A percentile compares a stretch with the other conserved stretches of the same genome.
Evolutionary conservation across 2,113 vertebrate genomes (phyloP).

Genomic region (Agelaius tricolor): DNA sequence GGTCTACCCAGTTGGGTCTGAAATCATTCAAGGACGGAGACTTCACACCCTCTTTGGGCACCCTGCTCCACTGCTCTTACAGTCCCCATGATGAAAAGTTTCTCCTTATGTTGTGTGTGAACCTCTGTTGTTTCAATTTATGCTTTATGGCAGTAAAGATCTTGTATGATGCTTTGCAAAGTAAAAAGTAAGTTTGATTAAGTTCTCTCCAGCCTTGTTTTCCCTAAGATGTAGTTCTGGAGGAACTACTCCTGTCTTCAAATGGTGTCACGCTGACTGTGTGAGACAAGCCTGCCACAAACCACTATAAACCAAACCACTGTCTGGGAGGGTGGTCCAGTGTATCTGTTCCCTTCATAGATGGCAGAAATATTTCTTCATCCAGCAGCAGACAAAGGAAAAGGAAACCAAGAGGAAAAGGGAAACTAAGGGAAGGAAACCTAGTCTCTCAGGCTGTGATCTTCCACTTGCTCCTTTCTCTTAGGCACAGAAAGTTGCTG

Average conservation of each 20-base stretch:
- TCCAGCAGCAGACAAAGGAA: background rate
- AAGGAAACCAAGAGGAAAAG: background rate
- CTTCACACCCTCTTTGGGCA: background rate
- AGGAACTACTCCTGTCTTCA: background rate
- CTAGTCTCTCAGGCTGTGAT: background rate
- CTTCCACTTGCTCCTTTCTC: background rate
- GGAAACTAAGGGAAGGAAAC: background rate
- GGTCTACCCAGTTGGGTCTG: background rate
- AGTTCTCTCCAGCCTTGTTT: background rate
- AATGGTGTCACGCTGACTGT: background rate
- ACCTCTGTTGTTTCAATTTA: background rate
- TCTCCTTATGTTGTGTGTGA: background rate
- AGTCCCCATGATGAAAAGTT: background rate
- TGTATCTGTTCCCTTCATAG: background rate
- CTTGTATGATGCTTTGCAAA: background rate
- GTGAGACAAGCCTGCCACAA: background rate
- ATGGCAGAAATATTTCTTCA: background rate
- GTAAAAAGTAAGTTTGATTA: background rate
- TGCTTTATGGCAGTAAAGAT: background rate
- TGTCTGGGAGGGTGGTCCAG: background rate
- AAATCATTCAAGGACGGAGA: background rate
- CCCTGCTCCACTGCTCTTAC: background rate
- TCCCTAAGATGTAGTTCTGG: background rate
- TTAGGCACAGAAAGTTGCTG: background rate
- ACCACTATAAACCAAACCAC: background rate